phyloP scores from a whole-genome alignment of 2,888 invertebrate genomes.

The Zootermopsis nevadensis region DNA sequence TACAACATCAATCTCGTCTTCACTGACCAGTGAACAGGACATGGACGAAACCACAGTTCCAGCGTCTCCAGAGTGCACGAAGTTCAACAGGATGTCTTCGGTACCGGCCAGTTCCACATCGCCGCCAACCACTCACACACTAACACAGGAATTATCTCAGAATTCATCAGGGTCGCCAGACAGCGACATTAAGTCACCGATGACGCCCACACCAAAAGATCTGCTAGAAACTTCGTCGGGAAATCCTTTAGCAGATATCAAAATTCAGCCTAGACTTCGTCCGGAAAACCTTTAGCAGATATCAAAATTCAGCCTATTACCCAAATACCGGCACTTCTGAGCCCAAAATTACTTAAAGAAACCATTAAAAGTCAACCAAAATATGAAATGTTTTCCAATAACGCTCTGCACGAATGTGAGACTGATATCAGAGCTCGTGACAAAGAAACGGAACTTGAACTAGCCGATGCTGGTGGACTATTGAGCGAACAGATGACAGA shows the following conservation, averaged over 20 bases:
- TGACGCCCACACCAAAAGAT: background rate
- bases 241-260: background rate
- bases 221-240: conserved; percentile 16
- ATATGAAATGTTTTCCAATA: conserved; percentile 20
- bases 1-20: conserved; percentile 46
- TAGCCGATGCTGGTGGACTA: too few relatives aligned
- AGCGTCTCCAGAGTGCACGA: background rate
- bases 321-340: conserved; percentile 34
- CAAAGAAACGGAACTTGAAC: too few relatives aligned
- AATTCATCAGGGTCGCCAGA: conserved; percentile 3
- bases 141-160: background rate
- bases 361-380: conserved; percentile 38
- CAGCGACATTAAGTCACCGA: background rate
- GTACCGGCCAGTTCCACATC: background rate
- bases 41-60: background rate
- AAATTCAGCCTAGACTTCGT: background rate
- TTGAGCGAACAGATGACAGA: too few relatives aligned
- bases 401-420: too few relatives aligned
- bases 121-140: background rate
- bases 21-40: background rate
- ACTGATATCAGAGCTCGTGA: too few relatives aligned
- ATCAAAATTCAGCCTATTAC: background rate
- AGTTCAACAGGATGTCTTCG: background rate
- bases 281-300: background rate
- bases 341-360: conserved; percentile 45